Evolutionary conservation across 2,888 invertebrate genomes (phyloP), one percentile per base, ranked within the genome.

Genomic region (Allophyes oxyacanthae): DNA sequence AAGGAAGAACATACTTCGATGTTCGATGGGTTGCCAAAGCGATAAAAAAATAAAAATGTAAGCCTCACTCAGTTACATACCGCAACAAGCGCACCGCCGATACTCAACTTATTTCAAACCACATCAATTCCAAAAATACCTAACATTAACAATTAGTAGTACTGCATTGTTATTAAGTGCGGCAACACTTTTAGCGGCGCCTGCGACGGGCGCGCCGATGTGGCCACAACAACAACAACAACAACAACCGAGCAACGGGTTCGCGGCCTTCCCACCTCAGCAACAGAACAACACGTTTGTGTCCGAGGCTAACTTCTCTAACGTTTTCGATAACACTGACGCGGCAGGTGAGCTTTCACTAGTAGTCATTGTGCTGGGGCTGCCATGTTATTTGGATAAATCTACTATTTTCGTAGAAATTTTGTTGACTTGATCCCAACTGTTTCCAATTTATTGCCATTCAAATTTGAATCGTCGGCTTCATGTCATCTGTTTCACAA

Each of bases 251-350:
- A 83, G 80, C 81, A 85, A 86, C 79, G 88, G 88, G 11, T 87
- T 87, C 84, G 79, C 81, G 66, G 82, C 85, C 73, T 83, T 83
- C 78, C 82, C 86, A 59, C 72, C 81, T 53, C 90, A 78, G 84
- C 78, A 70, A 53, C 76, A 72, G 72, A 84, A 85, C 88, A 88
- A 87, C 89, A 81, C 95, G 80, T 97, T 97, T 94, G 97, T 98
- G 86, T 96, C 97, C 85, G 98, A 98, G 89, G 97, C 97, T 92
- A 97, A 96, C 94, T 98, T 98, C 94, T 96, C 97, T 84, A 97
- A 97, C 82, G 98, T 98, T 79, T 98, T 98, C 94, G 98, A 97
- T 90, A 96, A 95, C 92, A 92, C 95, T 83, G 96, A 96, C 87
- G 91, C 95, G 76, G 88, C 95, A 92, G 95, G 96, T 95, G 95